A percentile compares a stretch with the other conserved stretches of the same genome.
These are phyloP conservation scores for Cryptotermes secundus DNA, from an alignment of 1,140 invertebrate genomes.

Conservation along the genomic window DNA sequence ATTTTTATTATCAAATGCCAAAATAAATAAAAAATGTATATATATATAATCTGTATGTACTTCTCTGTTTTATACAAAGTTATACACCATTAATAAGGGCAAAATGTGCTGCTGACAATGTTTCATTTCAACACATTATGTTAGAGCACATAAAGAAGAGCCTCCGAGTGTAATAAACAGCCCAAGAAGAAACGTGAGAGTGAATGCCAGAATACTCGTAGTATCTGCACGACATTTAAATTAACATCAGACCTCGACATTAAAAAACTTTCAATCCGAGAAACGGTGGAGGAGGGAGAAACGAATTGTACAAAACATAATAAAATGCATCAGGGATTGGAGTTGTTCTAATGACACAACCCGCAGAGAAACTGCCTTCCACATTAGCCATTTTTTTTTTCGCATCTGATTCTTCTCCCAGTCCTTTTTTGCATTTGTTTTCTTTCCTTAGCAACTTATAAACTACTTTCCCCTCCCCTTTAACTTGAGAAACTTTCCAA, in stretches of 20 bases:
- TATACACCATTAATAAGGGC: no score
- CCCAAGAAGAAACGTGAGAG: neutral
- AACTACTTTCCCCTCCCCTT: neutral
- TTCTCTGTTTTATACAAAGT: no score
- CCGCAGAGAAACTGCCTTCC: neutral
- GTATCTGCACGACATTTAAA: conserved; percentile 6
- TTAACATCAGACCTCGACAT: neutral
- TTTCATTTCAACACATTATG: no score
- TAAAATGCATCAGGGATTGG: neutral
- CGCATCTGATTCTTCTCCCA: neutral
- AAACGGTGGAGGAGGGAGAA: neutral
- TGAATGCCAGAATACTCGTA: neutral
- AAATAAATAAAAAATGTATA: no score
- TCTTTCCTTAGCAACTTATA: neutral
- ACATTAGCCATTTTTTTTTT: neutral
- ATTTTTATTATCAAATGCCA: no score
- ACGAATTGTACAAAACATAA: neutral
- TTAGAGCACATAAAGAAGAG: neutral
- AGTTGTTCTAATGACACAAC: neutral
- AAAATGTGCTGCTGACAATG: no score
- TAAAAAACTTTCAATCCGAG: neutral
- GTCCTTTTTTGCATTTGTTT: neutral
- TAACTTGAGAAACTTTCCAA: neutral
- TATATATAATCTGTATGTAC: no score
- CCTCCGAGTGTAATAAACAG: neutral